These are phyloP conservation scores for Varanus salvator DNA, from an alignment of 2,113 vertebrate species.

Conservation along the genomic window DNA sequence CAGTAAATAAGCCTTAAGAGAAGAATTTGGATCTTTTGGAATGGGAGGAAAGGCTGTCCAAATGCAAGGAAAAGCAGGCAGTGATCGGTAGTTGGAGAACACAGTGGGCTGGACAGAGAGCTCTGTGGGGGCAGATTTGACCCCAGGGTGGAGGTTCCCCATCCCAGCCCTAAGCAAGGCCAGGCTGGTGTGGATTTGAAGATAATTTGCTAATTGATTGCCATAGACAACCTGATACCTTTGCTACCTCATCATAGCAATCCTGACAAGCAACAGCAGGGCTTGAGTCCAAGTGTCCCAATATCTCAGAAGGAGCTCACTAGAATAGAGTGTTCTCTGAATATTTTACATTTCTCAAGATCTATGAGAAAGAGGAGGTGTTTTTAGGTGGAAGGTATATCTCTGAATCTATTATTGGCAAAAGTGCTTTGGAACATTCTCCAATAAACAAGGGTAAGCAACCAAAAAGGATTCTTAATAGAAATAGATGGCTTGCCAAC, in stretches of 20 bases:
- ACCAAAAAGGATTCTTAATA: neutral
- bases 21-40: no score
- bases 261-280: neutral
- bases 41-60: no score
- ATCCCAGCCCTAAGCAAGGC: neutral
- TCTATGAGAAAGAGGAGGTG: neutral
- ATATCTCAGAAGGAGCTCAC: slow-evolving; percentile 5
- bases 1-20: no score
- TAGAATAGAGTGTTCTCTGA: neutral
- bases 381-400: neutral
- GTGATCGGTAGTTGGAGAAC: no score
- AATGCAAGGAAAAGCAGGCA: no score
- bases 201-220: neutral
- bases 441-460: neutral
- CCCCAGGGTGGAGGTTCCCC: no score
- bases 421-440: neutral
- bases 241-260: neutral
- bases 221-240: neutral
- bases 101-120: no score
- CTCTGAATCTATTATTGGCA: neutral
- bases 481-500: neutral
- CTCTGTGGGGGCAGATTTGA: no score
- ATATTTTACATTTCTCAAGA: neutral
- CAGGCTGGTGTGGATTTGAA: neutral
- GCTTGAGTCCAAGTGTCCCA: neutral